These are phyloP conservation scores for Atrina japonica DNA, from an alignment of 2,888 invertebrate species.

Conservation along the genomic window DNA sequence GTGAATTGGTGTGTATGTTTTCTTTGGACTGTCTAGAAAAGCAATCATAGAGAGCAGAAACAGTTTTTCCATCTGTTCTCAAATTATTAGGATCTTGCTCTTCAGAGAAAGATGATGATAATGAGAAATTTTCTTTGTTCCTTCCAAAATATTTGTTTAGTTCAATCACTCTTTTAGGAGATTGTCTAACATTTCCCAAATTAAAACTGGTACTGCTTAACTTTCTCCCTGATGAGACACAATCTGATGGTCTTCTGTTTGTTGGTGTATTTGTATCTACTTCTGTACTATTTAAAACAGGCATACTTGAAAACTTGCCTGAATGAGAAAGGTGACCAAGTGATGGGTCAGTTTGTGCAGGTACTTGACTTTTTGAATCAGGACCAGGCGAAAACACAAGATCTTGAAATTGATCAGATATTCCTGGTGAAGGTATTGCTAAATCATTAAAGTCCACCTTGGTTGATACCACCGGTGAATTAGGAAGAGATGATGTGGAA, in stretches of 20 bases:
- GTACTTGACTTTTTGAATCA: neutral
- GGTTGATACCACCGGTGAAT: neutral
- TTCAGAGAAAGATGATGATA: slow-evolving; percentile 12
- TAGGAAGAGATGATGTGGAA: neutral
- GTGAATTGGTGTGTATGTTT: slow-evolving; percentile 43
- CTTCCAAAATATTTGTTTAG: slow-evolving; percentile 52
- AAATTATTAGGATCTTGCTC: slow-evolving; percentile 32
- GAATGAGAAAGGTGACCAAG: neutral
- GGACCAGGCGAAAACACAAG: slow-evolving; percentile 2
- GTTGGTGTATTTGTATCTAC: neutral
- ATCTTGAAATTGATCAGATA: neutral
- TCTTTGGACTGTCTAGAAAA: slow-evolving; percentile 59
- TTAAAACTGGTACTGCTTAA: slow-evolving; percentile 24
- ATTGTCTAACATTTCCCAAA: slow-evolving; percentile 9
- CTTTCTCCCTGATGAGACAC: slow-evolving; percentile 32
- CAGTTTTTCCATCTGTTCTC: slow-evolving; percentile 49
- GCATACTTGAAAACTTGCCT: slow-evolving; percentile 65
- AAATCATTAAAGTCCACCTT: slow-evolving; percentile 1
- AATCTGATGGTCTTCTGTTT: neutral
- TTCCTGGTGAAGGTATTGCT: neutral
- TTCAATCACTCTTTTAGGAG: slow-evolving; percentile 44
- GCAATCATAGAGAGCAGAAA: slow-evolving; percentile 64
- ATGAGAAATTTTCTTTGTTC: slow-evolving; percentile 40
- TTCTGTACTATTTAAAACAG: slow-evolving; percentile 37
- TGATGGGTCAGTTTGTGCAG: no score